phyloP scores from a whole-genome alignment of 1,140 invertebrate species.

The Euborellia annulipes region DNA sequence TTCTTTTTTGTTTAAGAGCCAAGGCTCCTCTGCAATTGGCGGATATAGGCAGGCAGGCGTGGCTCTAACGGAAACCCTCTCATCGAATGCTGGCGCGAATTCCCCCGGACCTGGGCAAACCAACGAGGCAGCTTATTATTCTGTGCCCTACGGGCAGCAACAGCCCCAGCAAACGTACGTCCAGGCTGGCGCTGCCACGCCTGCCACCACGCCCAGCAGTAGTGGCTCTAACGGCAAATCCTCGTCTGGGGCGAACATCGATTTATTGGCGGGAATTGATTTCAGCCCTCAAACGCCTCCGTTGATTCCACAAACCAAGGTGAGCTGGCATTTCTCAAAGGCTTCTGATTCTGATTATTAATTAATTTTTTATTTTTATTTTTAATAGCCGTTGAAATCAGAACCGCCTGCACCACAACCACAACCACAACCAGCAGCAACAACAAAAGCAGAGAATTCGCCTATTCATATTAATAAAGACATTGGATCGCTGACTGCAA shows the following conservation, averaged over 20 bases:
- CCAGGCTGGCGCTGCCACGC: neutral
- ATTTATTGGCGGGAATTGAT: conserved; percentile 61
- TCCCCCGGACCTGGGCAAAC: conserved; percentile 30
- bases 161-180: neutral
- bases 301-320: conserved; percentile 35
- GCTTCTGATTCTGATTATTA: too few relatives aligned
- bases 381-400: too few relatives aligned
- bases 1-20: too few relatives aligned
- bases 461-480: too few relatives aligned
- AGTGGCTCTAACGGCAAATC: neutral
- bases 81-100: conserved; percentile 11
- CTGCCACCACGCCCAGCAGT: conserved; percentile 2
- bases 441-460: too few relatives aligned
- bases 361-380: too few relatives aligned
- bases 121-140: conserved; percentile 36
- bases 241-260: conserved; percentile 35
- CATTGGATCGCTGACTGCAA: too few relatives aligned
- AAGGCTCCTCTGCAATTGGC: too few relatives aligned
- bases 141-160: neutral
- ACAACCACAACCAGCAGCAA: too few relatives aligned
- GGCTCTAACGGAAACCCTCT: neutral
- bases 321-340: too few relatives aligned
- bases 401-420: too few relatives aligned
- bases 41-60: too few relatives aligned
- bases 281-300: conserved; percentile 52